Percentiles rank a stretch among this genome's conserved stretches.
phyloP scores from a whole-genome alignment of 2,888 invertebrate genomes.

The Disparrhopalites patrizii region DNA sequence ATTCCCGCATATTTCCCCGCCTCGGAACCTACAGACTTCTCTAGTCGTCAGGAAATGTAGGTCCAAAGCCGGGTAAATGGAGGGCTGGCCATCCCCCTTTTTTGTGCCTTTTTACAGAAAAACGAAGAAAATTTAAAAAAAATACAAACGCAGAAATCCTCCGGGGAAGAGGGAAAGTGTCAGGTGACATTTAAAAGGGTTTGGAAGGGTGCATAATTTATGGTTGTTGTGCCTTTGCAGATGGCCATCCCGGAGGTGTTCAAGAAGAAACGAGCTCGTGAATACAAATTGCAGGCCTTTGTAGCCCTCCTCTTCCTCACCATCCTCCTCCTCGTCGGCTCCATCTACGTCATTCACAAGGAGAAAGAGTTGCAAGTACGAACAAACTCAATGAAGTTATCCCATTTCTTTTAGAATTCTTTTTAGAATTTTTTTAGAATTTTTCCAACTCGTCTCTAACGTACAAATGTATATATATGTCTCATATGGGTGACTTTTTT shows the following conservation, averaged over 20 bases:
- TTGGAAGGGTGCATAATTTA: no score
- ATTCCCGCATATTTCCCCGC: no score
- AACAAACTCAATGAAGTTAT: not conserved
- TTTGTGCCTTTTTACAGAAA: no score
- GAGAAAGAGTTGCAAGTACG: constrained; percentile 66
- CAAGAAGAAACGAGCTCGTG: constrained; percentile 64
- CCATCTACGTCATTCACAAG: constrained; percentile 78
- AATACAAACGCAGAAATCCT: no score
- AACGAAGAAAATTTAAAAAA: no score
- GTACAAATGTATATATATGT: not conserved
- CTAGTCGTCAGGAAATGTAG: not conserved
- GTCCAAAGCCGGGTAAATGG: not conserved
- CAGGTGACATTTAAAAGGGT: not conserved
- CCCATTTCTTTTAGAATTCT: not conserved
- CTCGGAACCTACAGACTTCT: no score
- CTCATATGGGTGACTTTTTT: not conserved
- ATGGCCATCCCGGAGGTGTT: constrained; percentile 68
- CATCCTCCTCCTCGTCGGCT: constrained; percentile 74
- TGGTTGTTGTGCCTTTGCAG: constrained; percentile 8
- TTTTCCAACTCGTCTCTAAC: no score
- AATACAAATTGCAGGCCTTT: constrained; percentile 75
- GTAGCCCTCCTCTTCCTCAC: constrained; percentile 75
- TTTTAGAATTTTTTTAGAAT: not conserved
- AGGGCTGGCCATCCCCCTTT: no score
- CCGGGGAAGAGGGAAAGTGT: not conserved